Conservation (phyloP, 2,888 invertebrate genomes). For the Rapana venosa region DNA sequence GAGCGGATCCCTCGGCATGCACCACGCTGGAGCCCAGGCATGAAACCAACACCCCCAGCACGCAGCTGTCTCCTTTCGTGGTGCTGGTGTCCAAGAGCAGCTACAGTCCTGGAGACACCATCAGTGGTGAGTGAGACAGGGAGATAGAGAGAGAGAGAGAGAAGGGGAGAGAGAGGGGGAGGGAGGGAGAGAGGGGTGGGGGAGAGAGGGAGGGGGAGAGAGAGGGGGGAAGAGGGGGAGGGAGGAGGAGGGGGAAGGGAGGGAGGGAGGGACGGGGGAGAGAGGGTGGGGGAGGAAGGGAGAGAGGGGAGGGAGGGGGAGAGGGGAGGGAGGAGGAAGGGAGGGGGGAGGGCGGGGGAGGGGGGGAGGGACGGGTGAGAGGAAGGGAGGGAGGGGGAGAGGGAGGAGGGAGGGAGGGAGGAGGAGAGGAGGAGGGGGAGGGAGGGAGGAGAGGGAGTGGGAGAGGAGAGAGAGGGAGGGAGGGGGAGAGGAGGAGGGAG, state of each 20-base stretch:
- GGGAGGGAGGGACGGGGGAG: too few relatives aligned
- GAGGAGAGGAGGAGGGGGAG: too few relatives aligned
- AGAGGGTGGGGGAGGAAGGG: too few relatives aligned
- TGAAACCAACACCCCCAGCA: constrained; percentile 11
- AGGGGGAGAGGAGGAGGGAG: too few relatives aligned
- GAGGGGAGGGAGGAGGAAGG: too few relatives aligned
- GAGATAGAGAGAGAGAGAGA: not conserved
- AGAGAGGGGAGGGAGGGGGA: too few relatives aligned
- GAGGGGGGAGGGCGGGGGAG: too few relatives aligned
- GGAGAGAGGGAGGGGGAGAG: not conserved
- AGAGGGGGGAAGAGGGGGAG: not conserved
- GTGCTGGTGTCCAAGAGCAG: constrained; percentile 47
- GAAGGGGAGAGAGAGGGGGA: not conserved
- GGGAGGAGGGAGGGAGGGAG: too few relatives aligned
- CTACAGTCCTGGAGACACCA: constrained; percentile 44
- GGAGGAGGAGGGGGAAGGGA: not conserved
- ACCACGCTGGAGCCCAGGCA: constrained; percentile 48
- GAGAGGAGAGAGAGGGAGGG: too few relatives aligned
- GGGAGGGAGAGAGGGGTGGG: not conserved
- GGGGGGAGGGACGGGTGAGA: too few relatives aligned
- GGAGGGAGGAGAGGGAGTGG: too few relatives aligned
- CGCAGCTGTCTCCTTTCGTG: constrained; percentile 47
- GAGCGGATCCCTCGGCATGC: constrained; percentile 45
- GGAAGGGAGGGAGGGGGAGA: too few relatives aligned
- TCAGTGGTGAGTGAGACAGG: constrained; percentile 41